Conservation (phyloP, 2,888 invertebrate genomes). For the Mythimna loreyi region DNA sequence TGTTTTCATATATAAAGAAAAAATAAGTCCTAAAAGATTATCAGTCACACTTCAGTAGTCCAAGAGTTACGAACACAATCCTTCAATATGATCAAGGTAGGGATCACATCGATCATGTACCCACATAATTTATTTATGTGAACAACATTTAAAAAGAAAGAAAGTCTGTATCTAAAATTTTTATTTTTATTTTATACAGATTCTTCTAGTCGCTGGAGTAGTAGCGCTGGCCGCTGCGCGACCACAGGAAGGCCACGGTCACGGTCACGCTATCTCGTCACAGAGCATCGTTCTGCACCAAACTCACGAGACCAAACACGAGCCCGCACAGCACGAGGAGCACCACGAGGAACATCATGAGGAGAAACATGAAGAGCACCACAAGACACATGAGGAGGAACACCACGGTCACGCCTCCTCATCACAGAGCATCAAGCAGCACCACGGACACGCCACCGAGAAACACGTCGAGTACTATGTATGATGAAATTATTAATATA, state of each 20-base stretch:
- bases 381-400: conserved; percentile 15
- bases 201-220: conserved; percentile 37
- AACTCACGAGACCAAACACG: conserved; percentile 46
- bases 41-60: conserved; percentile 39
- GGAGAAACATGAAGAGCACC: conserved; percentile 3
- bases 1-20: conserved; percentile 50
- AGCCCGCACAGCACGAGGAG: conserved; percentile 19
- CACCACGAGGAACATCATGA: conserved; percentile 9
- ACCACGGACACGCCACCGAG: conserved; percentile 63
- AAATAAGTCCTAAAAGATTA: conserved; percentile 20
- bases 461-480: conserved; percentile 69
- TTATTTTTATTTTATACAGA: conserved; percentile 3
- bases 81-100: conserved; percentile 56
- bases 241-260: conserved; percentile 57
- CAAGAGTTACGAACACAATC: conserved; percentile 26
- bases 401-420: conserved; percentile 52
- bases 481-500: too few relatives aligned
- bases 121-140: too few relatives aligned
- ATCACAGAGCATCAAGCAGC: conserved; percentile 67
- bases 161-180: too few relatives aligned
- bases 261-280: conserved; percentile 66
- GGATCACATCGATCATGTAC: not conserved
- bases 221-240: conserved; percentile 46
- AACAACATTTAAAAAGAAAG: too few relatives aligned
- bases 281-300: conserved; percentile 75